A percentile compares a stretch with the other conserved stretches of the same genome.
Conservation (phyloP, 2,797 vertebrate species). For the Tokudaia muenninki region DNA sequence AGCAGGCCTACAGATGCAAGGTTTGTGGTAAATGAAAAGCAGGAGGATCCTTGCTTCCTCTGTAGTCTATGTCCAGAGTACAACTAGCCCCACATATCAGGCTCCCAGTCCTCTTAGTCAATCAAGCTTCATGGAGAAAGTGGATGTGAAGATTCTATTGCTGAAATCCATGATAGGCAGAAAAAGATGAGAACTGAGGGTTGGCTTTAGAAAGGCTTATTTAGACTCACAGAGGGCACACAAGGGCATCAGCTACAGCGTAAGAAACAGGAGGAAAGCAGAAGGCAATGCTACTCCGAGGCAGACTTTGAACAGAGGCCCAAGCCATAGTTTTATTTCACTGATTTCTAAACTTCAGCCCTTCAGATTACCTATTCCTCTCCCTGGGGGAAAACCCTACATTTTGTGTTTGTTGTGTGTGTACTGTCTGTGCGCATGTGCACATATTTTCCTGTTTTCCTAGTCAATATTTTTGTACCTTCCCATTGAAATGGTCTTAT, state of each 20-base stretch:
- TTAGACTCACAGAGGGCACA: neutral
- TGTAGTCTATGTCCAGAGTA: neutral
- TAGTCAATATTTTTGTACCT: neutral
- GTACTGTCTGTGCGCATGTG: neutral
- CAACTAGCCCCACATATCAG: neutral
- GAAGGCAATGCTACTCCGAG: neutral
- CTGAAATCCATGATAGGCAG: neutral
- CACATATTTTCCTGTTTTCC: neutral
- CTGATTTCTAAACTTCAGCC: neutral
- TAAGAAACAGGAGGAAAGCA: neutral
- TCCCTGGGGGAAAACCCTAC: neutral
- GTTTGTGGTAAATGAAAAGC: constrained; percentile 1
- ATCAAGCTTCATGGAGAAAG: neutral
- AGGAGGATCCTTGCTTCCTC: neutral
- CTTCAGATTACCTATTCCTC: neutral
- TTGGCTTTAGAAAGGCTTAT: neutral
- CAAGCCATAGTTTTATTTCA: neutral
- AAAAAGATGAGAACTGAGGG: neutral
- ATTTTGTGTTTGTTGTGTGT: neutral
- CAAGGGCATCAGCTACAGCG: neutral
- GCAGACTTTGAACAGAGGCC: neutral
- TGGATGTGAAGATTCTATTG: neutral
- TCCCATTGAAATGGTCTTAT: neutral
- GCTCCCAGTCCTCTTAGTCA: neutral
- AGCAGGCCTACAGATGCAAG: neutral